Evolutionary conservation across 2,113 vertebrate genomes (phyloP).

Genomic region (Spea multiplicata): DNA sequence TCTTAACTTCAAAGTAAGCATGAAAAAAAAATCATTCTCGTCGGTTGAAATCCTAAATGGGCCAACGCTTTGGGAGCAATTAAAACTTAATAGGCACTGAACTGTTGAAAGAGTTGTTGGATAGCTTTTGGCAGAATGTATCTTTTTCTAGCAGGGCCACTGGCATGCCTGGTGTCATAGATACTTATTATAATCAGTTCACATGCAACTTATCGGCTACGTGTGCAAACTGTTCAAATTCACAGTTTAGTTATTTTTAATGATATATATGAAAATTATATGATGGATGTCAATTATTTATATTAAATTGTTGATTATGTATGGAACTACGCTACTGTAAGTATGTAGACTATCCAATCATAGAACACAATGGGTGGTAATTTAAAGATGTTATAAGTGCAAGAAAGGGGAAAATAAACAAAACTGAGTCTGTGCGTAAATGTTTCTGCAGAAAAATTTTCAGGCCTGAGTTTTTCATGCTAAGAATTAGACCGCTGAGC

Average conservation of each 20-base stretch:
- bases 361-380: too few species aligned
- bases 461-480: too few species aligned
- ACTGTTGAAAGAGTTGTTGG: conserved; percentile 46
- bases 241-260: neutral
- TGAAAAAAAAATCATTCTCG: conserved; percentile 34
- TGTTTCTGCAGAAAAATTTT: too few species aligned
- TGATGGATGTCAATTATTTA: neutral
- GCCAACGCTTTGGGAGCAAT: conserved; percentile 46
- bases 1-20: conserved; percentile 43
- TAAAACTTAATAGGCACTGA: conserved; percentile 48
- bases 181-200: conserved; percentile 14
- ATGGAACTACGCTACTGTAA: too few species aligned
- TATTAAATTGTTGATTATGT: neutral
- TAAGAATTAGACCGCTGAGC: too few species aligned
- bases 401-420: too few species aligned
- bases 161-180: conserved; percentile 2
- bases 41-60: conserved; percentile 44
- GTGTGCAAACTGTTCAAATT: neutral
- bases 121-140: conserved; percentile 41
- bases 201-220: neutral
- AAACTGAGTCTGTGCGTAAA: too few species aligned
- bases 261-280: neutral
- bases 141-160: conserved; percentile 17
- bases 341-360: too few species aligned
- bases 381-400: too few species aligned